Base-by-base conservation (phyloP, 2,113 vertebrate genomes). In the Cricetomys ansorgei region DNA sequence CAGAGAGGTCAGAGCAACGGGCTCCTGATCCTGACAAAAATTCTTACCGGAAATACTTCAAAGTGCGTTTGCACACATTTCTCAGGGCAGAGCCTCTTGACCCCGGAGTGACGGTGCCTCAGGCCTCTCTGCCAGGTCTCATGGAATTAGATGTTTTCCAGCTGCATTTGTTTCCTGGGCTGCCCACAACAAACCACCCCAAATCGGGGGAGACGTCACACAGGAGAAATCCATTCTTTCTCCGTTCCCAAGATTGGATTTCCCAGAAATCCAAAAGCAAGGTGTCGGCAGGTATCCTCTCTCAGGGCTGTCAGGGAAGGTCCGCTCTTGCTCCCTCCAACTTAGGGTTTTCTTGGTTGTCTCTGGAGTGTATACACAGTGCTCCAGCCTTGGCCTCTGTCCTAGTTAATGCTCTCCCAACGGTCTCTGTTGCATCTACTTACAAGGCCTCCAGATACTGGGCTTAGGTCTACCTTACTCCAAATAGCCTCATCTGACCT, bases 191-290 rank as follows among this genome's bases (percentile, higher is more conserved):
- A 37, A 31, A 45, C 1, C 53, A 40, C 16, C 64, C 3, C 12
- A 34, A 45, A 10, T 1, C n/a, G n/a, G 0, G 34, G 53, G 0
- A 34, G 11, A 79, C n/a, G 69, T 19, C 2, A 8, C 27, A 43
- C 8, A 0, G 23, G 70, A 77, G 50, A 29, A 10, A 34, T 65
- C 2, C 4, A 2, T 17, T 7, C n/a, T 15, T 21, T 62, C 16
- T 2, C 8, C 1, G 29, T 17, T n/a, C 50, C 2, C 12, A 40
- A 62, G 88, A 6, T n/a, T n/a, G n/a, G n/a, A n/a, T n/a, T n/a
- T n/a, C n/a, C n/a, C 45, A 23, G 23, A 34, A 2, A 8, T 19
- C 72, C 12, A 25, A 9, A 27, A 31, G 0, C 1, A 0, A 45
- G 48, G 40, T 1, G 10, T 16, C 0, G 0, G 9, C 45, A 37